phyloP scores from a whole-genome alignment of 2,113 vertebrate genomes.

The Myotis yumanensis region DNA sequence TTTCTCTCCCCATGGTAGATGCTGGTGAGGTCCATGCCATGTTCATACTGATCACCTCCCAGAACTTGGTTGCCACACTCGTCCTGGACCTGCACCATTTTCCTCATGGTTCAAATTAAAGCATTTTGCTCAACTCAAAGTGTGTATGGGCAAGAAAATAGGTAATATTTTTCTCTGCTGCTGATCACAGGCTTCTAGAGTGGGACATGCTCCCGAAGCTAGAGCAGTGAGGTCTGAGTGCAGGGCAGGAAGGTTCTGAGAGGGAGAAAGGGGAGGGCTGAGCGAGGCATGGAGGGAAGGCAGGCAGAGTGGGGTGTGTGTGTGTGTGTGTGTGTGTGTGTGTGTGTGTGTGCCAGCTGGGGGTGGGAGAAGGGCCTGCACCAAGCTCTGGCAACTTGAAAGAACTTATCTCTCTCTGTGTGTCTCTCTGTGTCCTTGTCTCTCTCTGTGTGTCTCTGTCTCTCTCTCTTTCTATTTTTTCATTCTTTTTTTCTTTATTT shows the following conservation, averaged over 20 bases:
- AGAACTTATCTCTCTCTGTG: background rate
- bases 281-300: too few species aligned
- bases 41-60: background rate
- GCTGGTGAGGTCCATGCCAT: rapidly evolving
- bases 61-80: background rate
- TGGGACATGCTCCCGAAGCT: background rate
- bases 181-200: background rate
- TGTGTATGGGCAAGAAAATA: background rate
- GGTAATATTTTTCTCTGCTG: background rate
- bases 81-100: background rate
- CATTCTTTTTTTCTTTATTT: too few species aligned
- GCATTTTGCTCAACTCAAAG: background rate
- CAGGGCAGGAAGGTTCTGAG: background rate
- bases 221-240: background rate
- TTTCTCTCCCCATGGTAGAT: background rate
- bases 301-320: too few species aligned
- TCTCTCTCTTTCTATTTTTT: too few species aligned
- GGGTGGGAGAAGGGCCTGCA: background rate
- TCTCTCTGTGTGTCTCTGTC: too few species aligned
- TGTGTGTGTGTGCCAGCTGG: background rate
- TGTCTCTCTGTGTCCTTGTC: too few species aligned
- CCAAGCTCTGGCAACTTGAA: background rate
- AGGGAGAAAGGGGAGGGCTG: background rate
- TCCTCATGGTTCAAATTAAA: background rate
- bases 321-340: too few species aligned